Evolutionary conservation across 2,888 invertebrate genomes (phyloP), one percentile per base, ranked within the genome.

Genomic region (Linnaemya tessellans): DNA sequence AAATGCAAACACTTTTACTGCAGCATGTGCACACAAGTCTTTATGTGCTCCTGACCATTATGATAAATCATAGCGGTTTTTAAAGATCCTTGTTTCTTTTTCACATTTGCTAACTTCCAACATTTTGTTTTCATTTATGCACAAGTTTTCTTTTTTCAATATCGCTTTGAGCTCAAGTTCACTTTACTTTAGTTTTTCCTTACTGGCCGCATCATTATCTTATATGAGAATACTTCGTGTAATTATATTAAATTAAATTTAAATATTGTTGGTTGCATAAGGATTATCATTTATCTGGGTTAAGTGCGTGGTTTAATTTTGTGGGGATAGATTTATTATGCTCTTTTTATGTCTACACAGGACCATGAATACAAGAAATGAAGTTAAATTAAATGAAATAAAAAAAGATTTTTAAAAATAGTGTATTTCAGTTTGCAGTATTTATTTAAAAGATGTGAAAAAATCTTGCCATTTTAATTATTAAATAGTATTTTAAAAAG

Each of bases 281-380:
- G 60, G 67, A 68, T 77, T 80, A 84, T 84, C 79, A 84, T 84
- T 84, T 62, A 80, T 84, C 62, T 77, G 71, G 62, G 77, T 73
- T 80, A 80, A 80, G 41, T 68, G 84, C 67, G 77, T 73, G 84
- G 80, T 80, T 84, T 71, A 41, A 84, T 79, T 56, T 80, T 58
- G 46, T 74, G 75, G 41, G 15, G 9, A 41, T 62, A 70, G 70
- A 80, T 80, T 70, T 75, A 22, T 54, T 54, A 54, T 54, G 20
- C 7, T 54, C 3, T 20, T 20, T 58, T 22, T 18, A 30, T 11
- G 22, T 43, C 13, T 43, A 64, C 11, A 13, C 13, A 70, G 20
- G 43, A 41, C 41, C 60, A 56, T 65, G 30, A 38, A 60, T 68
- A 10, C 41, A n/a, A 68, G 8, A 46, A 1, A 38, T 8, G 8